Percentiles rank a stretch among this genome's conserved stretches.
phyloP scores from a whole-genome alignment of 1,140 invertebrate species.

The Drosophila grimshawi region DNA sequence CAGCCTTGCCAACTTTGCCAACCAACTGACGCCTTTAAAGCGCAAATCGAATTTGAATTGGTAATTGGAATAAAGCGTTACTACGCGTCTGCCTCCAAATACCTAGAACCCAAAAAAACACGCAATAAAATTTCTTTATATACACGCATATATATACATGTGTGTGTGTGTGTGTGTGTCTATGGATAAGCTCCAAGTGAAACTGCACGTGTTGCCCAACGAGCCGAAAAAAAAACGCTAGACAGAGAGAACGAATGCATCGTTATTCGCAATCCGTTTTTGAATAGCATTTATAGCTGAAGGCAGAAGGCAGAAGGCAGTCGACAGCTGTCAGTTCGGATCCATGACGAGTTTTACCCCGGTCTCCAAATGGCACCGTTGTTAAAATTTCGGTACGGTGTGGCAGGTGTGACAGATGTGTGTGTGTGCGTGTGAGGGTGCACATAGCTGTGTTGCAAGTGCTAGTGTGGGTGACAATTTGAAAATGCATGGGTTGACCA shows the following conservation, averaged over 20 bases:
- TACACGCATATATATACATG: constrained; percentile 16
- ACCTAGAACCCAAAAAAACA: constrained; percentile 36
- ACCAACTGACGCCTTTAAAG: constrained; percentile 49
- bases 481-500: constrained; percentile 32
- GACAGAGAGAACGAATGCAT: constrained; percentile 27
- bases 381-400: constrained; percentile 17
- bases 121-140: constrained; percentile 47
- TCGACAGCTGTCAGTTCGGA: constrained; percentile 34
- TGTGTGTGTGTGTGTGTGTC: constrained; percentile 13
- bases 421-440: neutral
- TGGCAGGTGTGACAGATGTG: too few relatives aligned
- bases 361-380: constrained; percentile 1
- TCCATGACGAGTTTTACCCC: constrained; percentile 40
- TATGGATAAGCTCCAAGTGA: constrained; percentile 6
- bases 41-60: constrained; percentile 74
- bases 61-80: constrained; percentile 73
- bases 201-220: constrained; percentile 64
- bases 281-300: constrained; percentile 66
- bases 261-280: constrained; percentile 64
- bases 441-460: neutral
- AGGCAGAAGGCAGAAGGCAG: constrained; percentile 27
- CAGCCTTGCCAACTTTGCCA: constrained; percentile 4
- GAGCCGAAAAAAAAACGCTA: constrained; percentile 9
- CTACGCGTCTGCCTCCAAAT: constrained; percentile 25
- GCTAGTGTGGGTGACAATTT: constrained; percentile 32